A percentile compares a stretch with the other conserved stretches of the same genome.
phyloP scores from a whole-genome alignment of 64 coral and sea anemone genomes.

The Trachythela sp. region DNA sequence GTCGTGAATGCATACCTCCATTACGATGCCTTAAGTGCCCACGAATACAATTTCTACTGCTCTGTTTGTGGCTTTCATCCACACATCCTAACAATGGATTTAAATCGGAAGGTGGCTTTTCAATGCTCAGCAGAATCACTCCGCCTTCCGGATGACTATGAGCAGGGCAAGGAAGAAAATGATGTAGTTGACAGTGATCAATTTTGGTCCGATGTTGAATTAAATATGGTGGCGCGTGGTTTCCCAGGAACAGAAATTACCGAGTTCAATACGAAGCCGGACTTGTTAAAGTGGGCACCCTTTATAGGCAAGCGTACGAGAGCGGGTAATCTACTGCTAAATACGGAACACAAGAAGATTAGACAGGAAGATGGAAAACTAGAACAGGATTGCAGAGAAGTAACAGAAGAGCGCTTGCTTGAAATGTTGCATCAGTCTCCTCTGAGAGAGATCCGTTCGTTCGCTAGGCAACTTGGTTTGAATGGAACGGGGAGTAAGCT shows the following conservation, averaged over 20 bases:
- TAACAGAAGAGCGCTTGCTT: no score
- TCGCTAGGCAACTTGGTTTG: slow-evolving; percentile 39
- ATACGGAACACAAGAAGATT: slow-evolving; percentile 54
- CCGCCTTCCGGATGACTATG: not conserved
- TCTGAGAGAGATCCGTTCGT: slow-evolving; percentile 20
- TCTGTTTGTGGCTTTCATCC: slow-evolving; percentile 56
- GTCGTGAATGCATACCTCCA: not conserved
- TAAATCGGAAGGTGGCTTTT: slow-evolving; percentile 46
- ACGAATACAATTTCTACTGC: slow-evolving; percentile 51
- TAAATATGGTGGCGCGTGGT: not conserved
- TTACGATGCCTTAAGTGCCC: not conserved
- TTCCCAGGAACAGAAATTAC: not conserved
- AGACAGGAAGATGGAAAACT: slow-evolving; percentile 22
- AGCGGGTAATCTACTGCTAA: slow-evolving; percentile 28
- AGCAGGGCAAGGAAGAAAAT: not conserved
- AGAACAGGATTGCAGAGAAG: slow-evolving; percentile 53
- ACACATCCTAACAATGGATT: slow-evolving; percentile 33
- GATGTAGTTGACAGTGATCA: not conserved
- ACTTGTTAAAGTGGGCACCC: not conserved
- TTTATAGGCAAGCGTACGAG: not conserved
- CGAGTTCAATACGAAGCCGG: not conserved
- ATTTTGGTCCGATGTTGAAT: slow-evolving; percentile 1
- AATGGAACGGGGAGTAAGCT: slow-evolving; percentile 41
- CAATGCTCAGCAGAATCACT: slow-evolving; percentile 17
- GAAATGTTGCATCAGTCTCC: slow-evolving; percentile 41